Base-by-base conservation (phyloP, 2,797 vertebrate genomes). In the Pygocentrus nattereri region DNA sequence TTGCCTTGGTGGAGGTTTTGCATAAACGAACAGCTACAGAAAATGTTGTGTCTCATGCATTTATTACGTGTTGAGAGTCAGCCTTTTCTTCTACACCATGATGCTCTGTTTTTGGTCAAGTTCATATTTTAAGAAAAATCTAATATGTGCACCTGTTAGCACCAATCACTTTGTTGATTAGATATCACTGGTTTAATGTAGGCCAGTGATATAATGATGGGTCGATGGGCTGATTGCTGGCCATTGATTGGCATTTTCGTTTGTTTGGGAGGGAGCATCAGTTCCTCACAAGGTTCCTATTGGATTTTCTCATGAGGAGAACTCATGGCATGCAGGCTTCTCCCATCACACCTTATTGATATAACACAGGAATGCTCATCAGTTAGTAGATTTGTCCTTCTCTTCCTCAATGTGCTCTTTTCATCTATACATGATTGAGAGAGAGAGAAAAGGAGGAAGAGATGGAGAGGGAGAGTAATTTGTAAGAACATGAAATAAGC, bases 171-270 rank as follows among this genome's bases (percentile, higher is more conserved):
- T 58, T 41, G 58, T 87, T 90, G 88, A 87, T 89, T 85, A 87
- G 87, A 87, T 82, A 85, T 88, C 82, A 86, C 89, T 87, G 84
- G 30, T 88, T 81, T 88, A 84, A 87, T 88, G 91, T 87, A 86
- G 86, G 85, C 84, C 82, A 82, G 82, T 85, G 86, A 86, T 89
- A 88, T 89, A 86, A 88, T 82, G 79, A 83, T 74, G 84, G 88
- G 89, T 92, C 87, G 83, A 89, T 90, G 78, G 73, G 47, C 84
- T 88, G 87, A 93, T 91, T 89, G 85, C 81, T 83, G 76, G 73
- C 68, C 71, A 91, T 90, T 90, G 92, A 92, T 92, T 85, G 88
- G 81, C 76, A 78, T 86, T 90, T 84, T 82, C 85, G 65, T 75
- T 82, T 73, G 78, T 87, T 87, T 82, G 75, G 74, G 79, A 77